These are phyloP conservation scores for Phenganax subtilis DNA, from an alignment of 92 coral and sea anemone genomes.

Conservation along the genomic window DNA sequence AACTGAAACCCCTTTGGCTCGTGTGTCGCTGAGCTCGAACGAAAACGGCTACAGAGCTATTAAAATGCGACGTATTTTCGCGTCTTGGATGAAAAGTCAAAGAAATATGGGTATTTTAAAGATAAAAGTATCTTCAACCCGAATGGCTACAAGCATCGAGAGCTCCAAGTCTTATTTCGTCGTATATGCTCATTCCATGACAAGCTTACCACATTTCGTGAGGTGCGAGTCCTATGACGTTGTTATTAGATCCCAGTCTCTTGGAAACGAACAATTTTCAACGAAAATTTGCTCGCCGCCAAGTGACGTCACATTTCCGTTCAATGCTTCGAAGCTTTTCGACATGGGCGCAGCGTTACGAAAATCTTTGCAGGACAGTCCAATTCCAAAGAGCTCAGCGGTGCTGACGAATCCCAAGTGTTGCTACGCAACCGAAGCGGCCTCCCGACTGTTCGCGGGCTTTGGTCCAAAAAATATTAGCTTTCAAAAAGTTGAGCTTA, in stretches of 20 bases:
- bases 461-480: not conserved
- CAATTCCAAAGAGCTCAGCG: not conserved
- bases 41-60: constrained; percentile 9
- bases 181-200: not conserved
- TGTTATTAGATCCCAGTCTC: not conserved
- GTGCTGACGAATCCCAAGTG: constrained; percentile 24
- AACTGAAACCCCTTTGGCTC: constrained; percentile 16
- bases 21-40: not conserved
- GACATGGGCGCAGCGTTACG: constrained; percentile 17
- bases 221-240: constrained; percentile 14
- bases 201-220: not conserved
- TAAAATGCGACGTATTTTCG: constrained; percentile 8
- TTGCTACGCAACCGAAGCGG: constrained; percentile 1
- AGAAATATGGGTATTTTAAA: not conserved
- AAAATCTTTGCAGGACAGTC: constrained; percentile 6
- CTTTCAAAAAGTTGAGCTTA: not conserved
- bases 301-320: constrained; percentile 10
- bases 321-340: not conserved
- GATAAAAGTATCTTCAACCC: not conserved
- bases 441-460: not conserved
- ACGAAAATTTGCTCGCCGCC: constrained; percentile 19
- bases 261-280: not conserved
- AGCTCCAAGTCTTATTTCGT: not conserved
- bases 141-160: not conserved
- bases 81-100: not conserved